Base-by-base conservation (phyloP, 2,113 vertebrate genomes). In the Aythya baeri region DNA sequence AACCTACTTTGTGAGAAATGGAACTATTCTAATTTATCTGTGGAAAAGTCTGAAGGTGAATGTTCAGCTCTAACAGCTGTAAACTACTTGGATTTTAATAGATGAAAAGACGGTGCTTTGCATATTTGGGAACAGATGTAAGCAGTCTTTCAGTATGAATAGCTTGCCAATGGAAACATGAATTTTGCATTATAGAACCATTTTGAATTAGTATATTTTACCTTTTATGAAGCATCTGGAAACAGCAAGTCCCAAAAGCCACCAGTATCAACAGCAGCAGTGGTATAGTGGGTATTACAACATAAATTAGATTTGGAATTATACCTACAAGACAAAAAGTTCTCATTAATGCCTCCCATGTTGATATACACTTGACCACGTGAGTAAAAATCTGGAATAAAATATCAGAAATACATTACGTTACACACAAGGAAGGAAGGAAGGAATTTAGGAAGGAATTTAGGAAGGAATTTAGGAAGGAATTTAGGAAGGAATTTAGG, bases 261-360 rank as follows among this genome's bases (percentile, higher is more conserved):
- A 99, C 99, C 93, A 99, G 92, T 97, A 99, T 99, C 97, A 99
- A 97, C 95, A 99, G 97, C 49, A 99, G 98, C 73, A 99, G 97
- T 7, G 99, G 99, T 96, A 99, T 99, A 43, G 99, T 99, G 63
- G 99, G 99, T 94, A 99, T 99, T 94, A 99, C 97, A 9, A 99
- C 98, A 68, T 99, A 99, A 91, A 99, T 98, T 97, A 99, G 97
- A 90, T 98, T 98, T 3, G 98, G 98, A 97, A 99, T 97, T 98
- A 99, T 98, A 57, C 99, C 99, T 99, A 95, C 5, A 97, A 97
- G 78, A 94, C 50, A 94, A 73, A 79, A 83, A 55, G 23, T 49
- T 92, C 20, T 83, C 52, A 76, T 96, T 78, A 95, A 82, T 29
- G 11, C 49, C 32, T 91, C 25, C 55, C 26, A 8, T 31, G 20